Evolutionary conservation across 2,888 invertebrate genomes (phyloP).

Genomic region (Drosophila gaucha): DNA sequence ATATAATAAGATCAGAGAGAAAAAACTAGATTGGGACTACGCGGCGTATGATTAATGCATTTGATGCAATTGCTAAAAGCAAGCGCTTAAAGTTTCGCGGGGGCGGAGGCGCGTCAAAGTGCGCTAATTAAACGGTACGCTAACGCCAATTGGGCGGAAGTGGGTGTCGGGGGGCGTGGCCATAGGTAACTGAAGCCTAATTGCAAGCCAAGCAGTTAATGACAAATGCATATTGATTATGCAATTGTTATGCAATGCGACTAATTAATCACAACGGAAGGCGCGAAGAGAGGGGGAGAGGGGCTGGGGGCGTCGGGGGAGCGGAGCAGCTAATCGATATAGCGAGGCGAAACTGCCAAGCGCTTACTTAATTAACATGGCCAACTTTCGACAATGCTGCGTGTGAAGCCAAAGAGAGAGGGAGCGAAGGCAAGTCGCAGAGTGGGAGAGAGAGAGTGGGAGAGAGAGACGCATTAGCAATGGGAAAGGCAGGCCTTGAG

Average conservation of each 20-base stretch:
- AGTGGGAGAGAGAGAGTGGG: slow-evolving; percentile 6
- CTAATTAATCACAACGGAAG: slow-evolving; percentile 59
- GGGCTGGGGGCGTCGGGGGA: background rate
- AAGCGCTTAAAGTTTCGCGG: slow-evolving; percentile 21
- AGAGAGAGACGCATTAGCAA: slow-evolving; percentile 2
- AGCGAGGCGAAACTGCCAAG: slow-evolving; percentile 11
- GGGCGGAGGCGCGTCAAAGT: slow-evolving; percentile 42
- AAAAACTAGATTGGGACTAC: slow-evolving; percentile 1
- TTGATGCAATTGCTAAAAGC: slow-evolving; percentile 32
- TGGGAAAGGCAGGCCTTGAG: background rate
- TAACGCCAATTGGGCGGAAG: slow-evolving; percentile 7
- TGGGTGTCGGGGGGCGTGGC: background rate
- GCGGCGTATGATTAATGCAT: slow-evolving; percentile 48
- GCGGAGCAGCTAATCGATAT: slow-evolving; percentile 56
- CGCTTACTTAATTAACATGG: slow-evolving; percentile 68
- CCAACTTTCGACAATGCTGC: slow-evolving; percentile 63
- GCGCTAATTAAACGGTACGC: slow-evolving; percentile 54
- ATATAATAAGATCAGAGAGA: slow-evolving; percentile 1
- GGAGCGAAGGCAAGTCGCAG: background rate
- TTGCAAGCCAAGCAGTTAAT: slow-evolving; percentile 55
- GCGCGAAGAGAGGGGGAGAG: background rate
- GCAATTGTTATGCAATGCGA: slow-evolving; percentile 73
- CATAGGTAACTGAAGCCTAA: slow-evolving; percentile 26
- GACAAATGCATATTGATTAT: slow-evolving; percentile 73
- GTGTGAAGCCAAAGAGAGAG: slow-evolving; percentile 14